Evolutionary conservation across 1,140 invertebrate species (phyloP), one percentile per base, ranked within the genome.

Genomic region (Micrasema longulum): DNA sequence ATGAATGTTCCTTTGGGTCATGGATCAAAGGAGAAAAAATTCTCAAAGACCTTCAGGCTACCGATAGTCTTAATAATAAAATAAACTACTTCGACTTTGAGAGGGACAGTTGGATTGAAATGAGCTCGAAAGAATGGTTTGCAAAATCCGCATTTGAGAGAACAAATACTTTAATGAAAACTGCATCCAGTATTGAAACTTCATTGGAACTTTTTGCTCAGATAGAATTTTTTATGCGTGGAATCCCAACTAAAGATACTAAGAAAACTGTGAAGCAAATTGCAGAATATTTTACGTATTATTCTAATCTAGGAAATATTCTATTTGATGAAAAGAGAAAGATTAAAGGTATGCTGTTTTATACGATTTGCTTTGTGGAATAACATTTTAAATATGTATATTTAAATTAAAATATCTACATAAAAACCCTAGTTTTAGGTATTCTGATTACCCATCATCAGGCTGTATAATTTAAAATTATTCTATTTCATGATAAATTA

Each of bases 241-340:
- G 78, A 43, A 77, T 80, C 36, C 69, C 76, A 36, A 23, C 62
- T 10, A 74, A 74, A 71, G 73, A 78, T 35, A 79, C 79, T 0
- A 77, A 76, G 76, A 69, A 75, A 16, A 43, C 53, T 57, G 20
- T 77, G 9, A 55, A 64, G 48, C 38, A 78, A 48, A 53, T 76
- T 38, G 66, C 73, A 20, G 65, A 80, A 36, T 79, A 78, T 76
- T 74, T 80, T 47, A 45, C 71, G 60, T 80, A 78, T 65, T 80
- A 78, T 72, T 68, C 80, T 1, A 73, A 64, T 55, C 53, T 55
- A 1, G 16, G 14, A 45, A 45, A n/a, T 11, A n/a, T 45, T n/a
- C 11, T 45, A 11, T 45, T 12, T 45, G 11, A 45, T 45, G 14
- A 45, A 16, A 45, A 45, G 11, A 45, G 3, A 2, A n/a, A 45